Evolutionary conservation across 2,888 invertebrate genomes (phyloP).

Genomic region (Atrina japonica): DNA sequence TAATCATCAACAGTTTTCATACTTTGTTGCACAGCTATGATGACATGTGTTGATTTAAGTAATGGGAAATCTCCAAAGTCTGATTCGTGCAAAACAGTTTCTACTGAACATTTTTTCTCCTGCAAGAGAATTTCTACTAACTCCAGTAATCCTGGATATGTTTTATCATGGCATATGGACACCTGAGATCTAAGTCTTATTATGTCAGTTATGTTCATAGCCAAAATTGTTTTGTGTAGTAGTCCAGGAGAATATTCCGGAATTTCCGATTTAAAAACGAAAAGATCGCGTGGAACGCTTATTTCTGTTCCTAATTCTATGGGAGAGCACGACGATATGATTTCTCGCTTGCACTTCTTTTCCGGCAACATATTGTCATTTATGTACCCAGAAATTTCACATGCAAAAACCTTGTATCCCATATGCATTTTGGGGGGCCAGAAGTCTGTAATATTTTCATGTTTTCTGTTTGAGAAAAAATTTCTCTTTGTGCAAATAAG

Average conservation of each 20-base stretch:
- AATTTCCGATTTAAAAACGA: not conserved
- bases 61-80: too few relatives aligned
- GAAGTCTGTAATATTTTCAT: too few relatives aligned
- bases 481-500: too few relatives aligned
- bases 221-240: not conserved
- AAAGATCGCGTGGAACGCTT: not conserved
- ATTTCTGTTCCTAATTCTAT: conserved; percentile 1
- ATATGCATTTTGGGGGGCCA: too few relatives aligned
- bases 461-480: too few relatives aligned
- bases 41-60: too few relatives aligned
- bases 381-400: too few relatives aligned
- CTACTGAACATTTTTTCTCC: conserved; percentile 1
- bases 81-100: too few relatives aligned
- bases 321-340: not conserved
- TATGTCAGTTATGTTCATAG: not conserved
- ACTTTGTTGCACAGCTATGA: too few relatives aligned
- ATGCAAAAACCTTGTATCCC: too few relatives aligned
- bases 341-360: not conserved
- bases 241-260: not conserved
- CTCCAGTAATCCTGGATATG: not conserved
- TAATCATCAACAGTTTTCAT: too few relatives aligned
- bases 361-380: too few relatives aligned
- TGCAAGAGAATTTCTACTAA: not conserved
- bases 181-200: not conserved
- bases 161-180: not conserved